A percentile compares a stretch with the other conserved stretches of the same genome.
Evolutionary conservation across 2,888 invertebrate genomes (phyloP).

Genomic region (Hydroisotoma schaefferi): DNA sequence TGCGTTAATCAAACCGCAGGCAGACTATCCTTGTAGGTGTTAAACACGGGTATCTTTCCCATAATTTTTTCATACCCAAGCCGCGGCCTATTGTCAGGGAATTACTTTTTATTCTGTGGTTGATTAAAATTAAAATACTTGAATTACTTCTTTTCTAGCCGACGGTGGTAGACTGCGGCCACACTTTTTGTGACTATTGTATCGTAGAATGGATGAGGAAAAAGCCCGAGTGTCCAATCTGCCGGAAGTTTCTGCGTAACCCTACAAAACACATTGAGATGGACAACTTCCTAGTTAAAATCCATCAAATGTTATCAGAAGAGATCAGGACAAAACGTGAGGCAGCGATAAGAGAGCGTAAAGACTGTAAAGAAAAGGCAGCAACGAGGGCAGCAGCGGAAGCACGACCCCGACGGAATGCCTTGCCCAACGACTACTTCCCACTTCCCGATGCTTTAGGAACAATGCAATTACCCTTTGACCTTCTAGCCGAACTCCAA

Average conservation of each 20-base stretch:
- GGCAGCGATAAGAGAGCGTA: slow-evolving; percentile 55
- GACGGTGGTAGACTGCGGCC: slow-evolving; percentile 67
- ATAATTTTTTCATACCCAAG: no score
- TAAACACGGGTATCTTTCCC: no score
- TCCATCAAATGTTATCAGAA: slow-evolving; percentile 54
- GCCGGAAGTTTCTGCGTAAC: slow-evolving; percentile 57
- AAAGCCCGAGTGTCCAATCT: slow-evolving; percentile 69
- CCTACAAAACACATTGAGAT: slow-evolving; percentile 63
- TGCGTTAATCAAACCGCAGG: no score
- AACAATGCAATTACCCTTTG: slow-evolving; percentile 7
- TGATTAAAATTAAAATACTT: not conserved
- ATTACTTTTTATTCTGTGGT: not conserved
- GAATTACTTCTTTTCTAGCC: slow-evolving; percentile 53
- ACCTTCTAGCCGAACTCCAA: slow-evolving; percentile 21
- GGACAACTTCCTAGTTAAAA: slow-evolving; percentile 69
- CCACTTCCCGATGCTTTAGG: slow-evolving; percentile 13
- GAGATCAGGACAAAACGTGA: slow-evolving; percentile 53
- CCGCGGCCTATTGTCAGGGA: no score
- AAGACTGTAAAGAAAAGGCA: slow-evolving; percentile 29
- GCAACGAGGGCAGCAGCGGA: slow-evolving; percentile 15
- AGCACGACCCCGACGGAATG: slow-evolving; percentile 15
- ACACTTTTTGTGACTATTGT: slow-evolving; percentile 70
- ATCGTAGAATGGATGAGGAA: slow-evolving; percentile 67
- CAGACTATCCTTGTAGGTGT: no score
- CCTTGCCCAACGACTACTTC: slow-evolving; percentile 17